Evolutionary conservation across 2,888 invertebrate species (phyloP).

Genomic region (Phymatocera aterrima): DNA sequence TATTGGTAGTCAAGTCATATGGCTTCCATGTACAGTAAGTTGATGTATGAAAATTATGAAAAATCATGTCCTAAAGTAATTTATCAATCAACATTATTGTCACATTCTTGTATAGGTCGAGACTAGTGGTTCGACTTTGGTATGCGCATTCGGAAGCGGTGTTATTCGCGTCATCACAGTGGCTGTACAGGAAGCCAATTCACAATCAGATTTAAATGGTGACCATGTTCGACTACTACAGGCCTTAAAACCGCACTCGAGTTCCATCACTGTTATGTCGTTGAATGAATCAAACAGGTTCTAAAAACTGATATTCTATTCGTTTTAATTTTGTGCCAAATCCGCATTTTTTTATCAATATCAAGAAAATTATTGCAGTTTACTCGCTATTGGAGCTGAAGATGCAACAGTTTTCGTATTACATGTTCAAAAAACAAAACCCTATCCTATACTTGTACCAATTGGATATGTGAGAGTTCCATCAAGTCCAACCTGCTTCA

Average conservation of each 20-base stretch:
- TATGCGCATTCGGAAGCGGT: slow-evolving; percentile 85
- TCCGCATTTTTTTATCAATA: slow-evolving; percentile 41
- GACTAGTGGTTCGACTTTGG: slow-evolving; percentile 79
- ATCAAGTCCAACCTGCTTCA: slow-evolving; percentile 80
- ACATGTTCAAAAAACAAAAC: slow-evolving; percentile 69
- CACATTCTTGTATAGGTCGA: slow-evolving; percentile 76
- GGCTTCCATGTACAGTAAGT: slow-evolving; percentile 83
- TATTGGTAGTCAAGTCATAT: slow-evolving; percentile 77
- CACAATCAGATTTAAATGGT: slow-evolving; percentile 42
- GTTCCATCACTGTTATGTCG: slow-evolving; percentile 79
- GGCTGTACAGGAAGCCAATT: slow-evolving; percentile 51
- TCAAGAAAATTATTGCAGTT: slow-evolving; percentile 63
- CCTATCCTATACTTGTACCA: slow-evolving; percentile 77
- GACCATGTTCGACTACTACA: slow-evolving; percentile 65
- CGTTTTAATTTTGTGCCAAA: background rate
- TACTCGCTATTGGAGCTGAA: slow-evolving; percentile 82
- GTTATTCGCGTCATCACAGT: slow-evolving; percentile 78
- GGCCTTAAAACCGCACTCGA: slow-evolving; percentile 81
- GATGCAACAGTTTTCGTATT: slow-evolving; percentile 85
- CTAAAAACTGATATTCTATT: slow-evolving; percentile 21
- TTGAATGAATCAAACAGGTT: slow-evolving; percentile 76
- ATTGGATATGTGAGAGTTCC: slow-evolving; percentile 83
- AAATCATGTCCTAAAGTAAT: no score
- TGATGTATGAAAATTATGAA: background rate
- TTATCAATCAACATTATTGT: background rate